Evolutionary conservation across 2,113 vertebrate species (phyloP).

Genomic region (Gnathonemus longibarbis): DNA sequence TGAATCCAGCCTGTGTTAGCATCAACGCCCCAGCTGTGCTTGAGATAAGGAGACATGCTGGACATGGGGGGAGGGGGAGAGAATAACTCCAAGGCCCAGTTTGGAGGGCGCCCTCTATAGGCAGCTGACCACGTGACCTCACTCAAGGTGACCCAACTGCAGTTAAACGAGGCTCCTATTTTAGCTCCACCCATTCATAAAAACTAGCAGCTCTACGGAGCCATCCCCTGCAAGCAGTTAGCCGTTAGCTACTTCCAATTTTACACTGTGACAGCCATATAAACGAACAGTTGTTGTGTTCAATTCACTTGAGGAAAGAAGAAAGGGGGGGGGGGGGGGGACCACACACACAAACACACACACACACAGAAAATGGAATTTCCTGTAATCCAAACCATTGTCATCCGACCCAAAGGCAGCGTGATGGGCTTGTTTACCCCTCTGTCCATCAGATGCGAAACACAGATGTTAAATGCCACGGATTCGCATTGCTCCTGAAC

Average conservation of each 20-base stretch:
- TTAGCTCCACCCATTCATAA: neutral
- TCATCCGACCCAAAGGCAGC: neutral
- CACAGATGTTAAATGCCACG: conserved; percentile 32
- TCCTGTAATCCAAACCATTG: neutral
- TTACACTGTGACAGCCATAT: neutral
- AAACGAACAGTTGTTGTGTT: neutral
- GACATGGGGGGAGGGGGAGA: neutral
- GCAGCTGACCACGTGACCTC: neutral
- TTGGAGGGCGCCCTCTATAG: neutral
- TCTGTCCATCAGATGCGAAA: conserved; percentile 20
- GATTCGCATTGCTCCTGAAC: conserved; percentile 34
- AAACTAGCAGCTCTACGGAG: neutral
- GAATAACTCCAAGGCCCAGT: neutral
- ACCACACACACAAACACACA: too few species aligned
- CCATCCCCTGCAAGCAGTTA: neutral
- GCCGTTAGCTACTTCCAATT: neutral
- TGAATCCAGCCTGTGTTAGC: conserved; percentile 13
- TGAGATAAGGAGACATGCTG: neutral
- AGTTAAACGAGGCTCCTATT: neutral
- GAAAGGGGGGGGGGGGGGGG: neutral
- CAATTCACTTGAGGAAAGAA: neutral
- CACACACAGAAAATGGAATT: neutral
- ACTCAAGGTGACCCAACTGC: neutral
- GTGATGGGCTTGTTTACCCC: neutral
- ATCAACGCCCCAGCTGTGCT: neutral